These are phyloP conservation scores for Parascotia fuliginaria DNA, from an alignment of 2,888 invertebrate species.

Conservation along the genomic window DNA sequence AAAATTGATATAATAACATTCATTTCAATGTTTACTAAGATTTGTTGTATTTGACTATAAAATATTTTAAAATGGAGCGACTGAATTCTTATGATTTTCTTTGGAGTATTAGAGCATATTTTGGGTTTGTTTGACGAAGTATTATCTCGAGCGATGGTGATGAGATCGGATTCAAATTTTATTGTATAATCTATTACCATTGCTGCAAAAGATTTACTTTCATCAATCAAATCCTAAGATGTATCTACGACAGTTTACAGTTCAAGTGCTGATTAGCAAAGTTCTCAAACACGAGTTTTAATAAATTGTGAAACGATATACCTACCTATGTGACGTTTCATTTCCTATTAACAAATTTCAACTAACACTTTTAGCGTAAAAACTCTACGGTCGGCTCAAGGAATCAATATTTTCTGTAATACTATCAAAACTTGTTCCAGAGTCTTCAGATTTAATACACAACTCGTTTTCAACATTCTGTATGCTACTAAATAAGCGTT, in stretches of 20 bases:
- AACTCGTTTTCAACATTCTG: no score
- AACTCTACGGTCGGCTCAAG: no score
- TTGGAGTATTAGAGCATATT: conserved; percentile 20
- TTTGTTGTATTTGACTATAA: conserved; percentile 25
- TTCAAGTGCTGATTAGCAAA: background rate
- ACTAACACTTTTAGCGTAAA: no score
- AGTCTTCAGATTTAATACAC: no score
- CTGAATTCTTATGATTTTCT: conserved; percentile 37
- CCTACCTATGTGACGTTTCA: no score
- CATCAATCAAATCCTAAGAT: background rate
- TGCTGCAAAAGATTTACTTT: background rate
- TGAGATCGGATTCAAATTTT: no score
- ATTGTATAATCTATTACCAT: no score
- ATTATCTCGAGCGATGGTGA: background rate
- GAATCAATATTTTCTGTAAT: no score
- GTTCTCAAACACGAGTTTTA: background rate
- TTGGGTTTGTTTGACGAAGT: conserved; percentile 18
- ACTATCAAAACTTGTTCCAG: no score
- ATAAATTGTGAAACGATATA: background rate
- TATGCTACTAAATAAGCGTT: no score
- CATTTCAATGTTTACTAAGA: conserved; percentile 16
- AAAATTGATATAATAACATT: conserved; percentile 16
- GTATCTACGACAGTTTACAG: background rate
- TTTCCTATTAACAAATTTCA: no score
- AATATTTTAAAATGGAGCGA: conserved; percentile 32